These are phyloP conservation scores for Octonoba sinensis DNA, from an alignment of 2,888 invertebrate species.

Conservation along the genomic window DNA sequence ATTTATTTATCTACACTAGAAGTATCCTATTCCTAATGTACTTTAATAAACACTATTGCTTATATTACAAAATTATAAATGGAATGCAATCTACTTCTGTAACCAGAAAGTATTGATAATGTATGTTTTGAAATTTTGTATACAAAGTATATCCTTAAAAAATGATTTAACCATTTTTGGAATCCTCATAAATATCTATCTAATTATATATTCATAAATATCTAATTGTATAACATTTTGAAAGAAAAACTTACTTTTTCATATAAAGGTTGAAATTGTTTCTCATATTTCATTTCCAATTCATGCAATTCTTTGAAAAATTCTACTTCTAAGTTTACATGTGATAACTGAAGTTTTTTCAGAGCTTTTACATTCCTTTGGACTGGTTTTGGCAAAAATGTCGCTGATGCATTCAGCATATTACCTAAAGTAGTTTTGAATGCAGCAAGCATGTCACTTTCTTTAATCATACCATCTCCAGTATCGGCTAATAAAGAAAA, in stretches of 20 bases:
- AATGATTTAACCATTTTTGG: too few relatives aligned
- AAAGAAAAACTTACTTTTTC: conserved; percentile 78
- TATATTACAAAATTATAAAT: too few relatives aligned
- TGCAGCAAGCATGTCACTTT: conserved; percentile 12
- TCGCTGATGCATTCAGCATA: conserved; percentile 2
- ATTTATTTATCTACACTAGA: too few relatives aligned
- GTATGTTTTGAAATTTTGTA: too few relatives aligned
- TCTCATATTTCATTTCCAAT: conserved; percentile 90
- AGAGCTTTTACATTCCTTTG: conserved; percentile 86
- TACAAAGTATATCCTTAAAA: too few relatives aligned
- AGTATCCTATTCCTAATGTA: too few relatives aligned
- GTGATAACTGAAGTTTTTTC: conserved; percentile 87
- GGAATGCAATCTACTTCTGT: too few relatives aligned
- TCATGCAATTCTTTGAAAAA: conserved; percentile 95
- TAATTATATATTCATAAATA: not conserved
- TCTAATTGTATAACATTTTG: not conserved
- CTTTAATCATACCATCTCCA: not conserved
- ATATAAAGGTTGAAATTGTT: conserved; percentile 76
- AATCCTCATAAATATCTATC: too few relatives aligned
- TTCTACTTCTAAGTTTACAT: conserved; percentile 88
- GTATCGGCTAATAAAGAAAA: not conserved
- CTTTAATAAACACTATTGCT: too few relatives aligned
- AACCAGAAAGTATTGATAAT: too few relatives aligned
- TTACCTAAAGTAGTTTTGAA: conserved; percentile 28
- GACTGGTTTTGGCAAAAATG: conserved; percentile 78